Evolutionary conservation across 2,888 invertebrate species (phyloP).

Genomic region (Dilophus febrilis): DNA sequence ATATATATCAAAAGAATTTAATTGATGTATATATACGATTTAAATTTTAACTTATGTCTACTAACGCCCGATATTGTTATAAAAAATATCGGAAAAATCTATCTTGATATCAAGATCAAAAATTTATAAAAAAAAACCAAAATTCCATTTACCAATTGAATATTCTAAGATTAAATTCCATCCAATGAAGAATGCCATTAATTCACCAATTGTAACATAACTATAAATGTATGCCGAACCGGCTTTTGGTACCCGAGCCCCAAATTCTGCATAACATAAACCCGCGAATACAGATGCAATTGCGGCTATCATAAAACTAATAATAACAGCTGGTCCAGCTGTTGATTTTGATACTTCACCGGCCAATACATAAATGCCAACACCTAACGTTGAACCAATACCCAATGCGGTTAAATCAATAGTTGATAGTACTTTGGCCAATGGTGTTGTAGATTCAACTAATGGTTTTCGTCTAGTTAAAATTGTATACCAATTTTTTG

Average conservation of each 20-base stretch:
- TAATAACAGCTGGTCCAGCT: slow-evolving; percentile 72
- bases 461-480: slow-evolving; percentile 31
- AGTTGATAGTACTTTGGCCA: slow-evolving; percentile 59
- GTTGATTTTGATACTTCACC: slow-evolving; percentile 64
- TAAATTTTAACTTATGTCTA: too few species aligned
- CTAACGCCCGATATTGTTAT: too few species aligned
- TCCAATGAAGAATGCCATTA: slow-evolving; percentile 78
- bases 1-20: too few species aligned
- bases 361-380: slow-evolving; percentile 80
- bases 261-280: slow-evolving; percentile 86
- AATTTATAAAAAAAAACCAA: neutral
- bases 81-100: too few species aligned
- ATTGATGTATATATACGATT: too few species aligned
- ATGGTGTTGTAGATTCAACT: slow-evolving; percentile 28
- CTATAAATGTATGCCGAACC: slow-evolving; percentile 90
- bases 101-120: too few species aligned
- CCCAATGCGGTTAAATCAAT: slow-evolving; percentile 72
- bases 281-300: slow-evolving; percentile 77
- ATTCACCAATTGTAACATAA: slow-evolving; percentile 83
- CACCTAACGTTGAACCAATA: slow-evolving; percentile 69
- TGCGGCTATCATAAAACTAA: slow-evolving; percentile 80
- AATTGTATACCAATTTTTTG: slow-evolving; percentile 6
- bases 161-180: slow-evolving; percentile 89
- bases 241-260: slow-evolving; percentile 73
- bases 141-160: slow-evolving; percentile 57